Evolutionary conservation across 2,797 vertebrate genomes (phyloP), one percentile per base, ranked within the genome.

Genomic region (Leontopithecus rosalia): DNA sequence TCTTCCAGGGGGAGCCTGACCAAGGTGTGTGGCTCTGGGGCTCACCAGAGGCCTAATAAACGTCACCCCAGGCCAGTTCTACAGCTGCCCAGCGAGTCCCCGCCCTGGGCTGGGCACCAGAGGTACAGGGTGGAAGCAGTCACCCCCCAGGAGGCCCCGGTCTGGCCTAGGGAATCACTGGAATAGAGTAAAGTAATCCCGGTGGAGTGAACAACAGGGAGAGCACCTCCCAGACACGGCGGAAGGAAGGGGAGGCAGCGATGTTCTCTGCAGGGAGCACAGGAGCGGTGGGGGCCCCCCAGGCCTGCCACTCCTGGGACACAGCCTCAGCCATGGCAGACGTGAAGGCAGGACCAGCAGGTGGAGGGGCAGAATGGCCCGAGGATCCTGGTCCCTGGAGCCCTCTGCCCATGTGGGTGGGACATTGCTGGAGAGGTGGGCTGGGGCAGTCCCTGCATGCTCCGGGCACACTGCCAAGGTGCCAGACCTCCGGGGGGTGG

Each of bases 171-270:
- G 8, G 52, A 12, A 13, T 67, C 28, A 13, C 43, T 15, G 61
- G 22, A 36, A 73, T 24, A 75, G 64, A 19, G 33, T 11, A 46
- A 43, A 7, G 24, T 17, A 17, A 4, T 5, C 7, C 43, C 3
- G 19, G 13, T 2, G 20, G 50, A 15, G 14, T 3, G 1, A 50
- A 13, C 0, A 28, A 22, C 58, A 5, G 20, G 0, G n/a, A n/a
- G 5, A 7, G 15, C 39, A 1, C 0, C 0, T 11, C 36, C 2
- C 0, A 55, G 48, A 7, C 19, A 0, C 0, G 3, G 12, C 8
- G 1, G 11, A 10, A 33, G 14, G 11, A 17, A 5, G 52, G 64
- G 12, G 61, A n/a, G 50, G 22, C 36, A 20, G 33, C 0, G 0
- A 41, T 8, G 7, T n/a, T 64, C 61, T 64, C 61, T 8, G 30